These are phyloP conservation scores for Neodiprion fabricii DNA, from an alignment of 1,140 invertebrate genomes.

Conservation along the genomic window DNA sequence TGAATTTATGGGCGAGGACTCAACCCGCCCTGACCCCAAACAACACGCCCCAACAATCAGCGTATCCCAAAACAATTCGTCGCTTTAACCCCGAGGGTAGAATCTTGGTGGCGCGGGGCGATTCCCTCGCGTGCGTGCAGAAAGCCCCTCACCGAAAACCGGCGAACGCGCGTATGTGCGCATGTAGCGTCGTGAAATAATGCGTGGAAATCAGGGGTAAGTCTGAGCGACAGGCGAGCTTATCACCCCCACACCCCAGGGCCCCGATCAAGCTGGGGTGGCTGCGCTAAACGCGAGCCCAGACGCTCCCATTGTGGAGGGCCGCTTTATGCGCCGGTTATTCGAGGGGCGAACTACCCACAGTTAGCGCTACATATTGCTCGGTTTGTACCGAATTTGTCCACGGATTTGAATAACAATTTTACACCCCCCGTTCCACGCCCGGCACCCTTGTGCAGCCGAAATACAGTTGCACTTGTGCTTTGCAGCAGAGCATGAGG, in stretches of 20 bases:
- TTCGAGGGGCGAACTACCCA: slow-evolving; percentile 40
- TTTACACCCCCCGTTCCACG: slow-evolving; percentile 13
- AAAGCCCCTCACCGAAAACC: not conserved
- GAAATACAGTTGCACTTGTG: no score
- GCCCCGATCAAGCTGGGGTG: slow-evolving; percentile 18
- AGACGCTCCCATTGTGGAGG: slow-evolving; percentile 26
- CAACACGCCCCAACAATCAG: slow-evolving; percentile 28
- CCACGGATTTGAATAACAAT: slow-evolving; percentile 45
- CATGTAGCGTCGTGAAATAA: slow-evolving; percentile 34
- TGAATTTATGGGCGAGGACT: slow-evolving; percentile 38
- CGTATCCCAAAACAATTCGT: slow-evolving; percentile 41
- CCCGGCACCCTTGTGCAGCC: no score
- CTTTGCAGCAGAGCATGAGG: no score
- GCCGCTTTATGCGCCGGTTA: slow-evolving; percentile 18
- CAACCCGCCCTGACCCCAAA: slow-evolving; percentile 36
- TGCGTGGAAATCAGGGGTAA: slow-evolving; percentile 47
- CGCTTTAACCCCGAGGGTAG: slow-evolving; percentile 23
- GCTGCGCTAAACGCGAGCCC: slow-evolving; percentile 39
- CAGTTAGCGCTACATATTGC: slow-evolving; percentile 54
- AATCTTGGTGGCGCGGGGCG: not conserved
- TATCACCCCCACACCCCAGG: slow-evolving; percentile 36
- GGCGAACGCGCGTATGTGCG: not conserved
- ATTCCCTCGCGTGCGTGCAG: slow-evolving; percentile 21
- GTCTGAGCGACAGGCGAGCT: slow-evolving; percentile 46
- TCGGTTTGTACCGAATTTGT: slow-evolving; percentile 51